Evolutionary conservation across 2,797 vertebrate species (phyloP), one percentile per base, ranked within the genome.

Genomic region (Cynopterus sphinx): DNA sequence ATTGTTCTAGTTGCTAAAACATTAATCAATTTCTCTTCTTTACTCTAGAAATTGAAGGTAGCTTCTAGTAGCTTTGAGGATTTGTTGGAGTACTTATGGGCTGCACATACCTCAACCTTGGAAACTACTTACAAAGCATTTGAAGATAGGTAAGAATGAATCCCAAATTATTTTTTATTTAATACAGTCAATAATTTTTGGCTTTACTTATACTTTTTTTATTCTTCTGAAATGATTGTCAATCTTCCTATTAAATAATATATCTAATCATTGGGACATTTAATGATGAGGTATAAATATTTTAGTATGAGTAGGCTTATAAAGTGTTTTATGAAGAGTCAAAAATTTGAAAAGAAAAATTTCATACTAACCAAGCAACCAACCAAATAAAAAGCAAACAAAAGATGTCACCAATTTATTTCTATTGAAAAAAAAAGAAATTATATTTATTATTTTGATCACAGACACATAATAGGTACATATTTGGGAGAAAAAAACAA

Each of bases 11-110:
- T 77, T 89, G 39, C 6, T 68, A 5, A 86, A 46, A 49, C 15
- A 53, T 59, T 31, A 90, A 92, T 39, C 19, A 0, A 21, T 82
- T 87, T 87, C 46, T 87, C 17, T 19, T 90, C 9, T 16, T 68
- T 95, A 59, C 16, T 96, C 65, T 71, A 99, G 99, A 98, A 98
- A 88, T 94, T 99, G 46, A 12, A 33, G 41, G 22, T 28, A 89
- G 85, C 77, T 96, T 98, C 86, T 96, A 96, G 16, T 96, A 98
- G 43, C 82, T 96, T 96, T 97, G 98, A 99, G 11, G 43, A 97
- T 21, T 96, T 99, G 10, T 97, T 99, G 5, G 73, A 94, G 2
- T 87, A 98, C 68, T 97, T 99, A 97, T 99, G 99, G 99, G 93
- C 0, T 0, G 99, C 99, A 0, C 99, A 99, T 0, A 82, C 94